Evolutionary conservation across 2,113 vertebrate genomes (phyloP).

Genomic region (Sander vitreus): DNA sequence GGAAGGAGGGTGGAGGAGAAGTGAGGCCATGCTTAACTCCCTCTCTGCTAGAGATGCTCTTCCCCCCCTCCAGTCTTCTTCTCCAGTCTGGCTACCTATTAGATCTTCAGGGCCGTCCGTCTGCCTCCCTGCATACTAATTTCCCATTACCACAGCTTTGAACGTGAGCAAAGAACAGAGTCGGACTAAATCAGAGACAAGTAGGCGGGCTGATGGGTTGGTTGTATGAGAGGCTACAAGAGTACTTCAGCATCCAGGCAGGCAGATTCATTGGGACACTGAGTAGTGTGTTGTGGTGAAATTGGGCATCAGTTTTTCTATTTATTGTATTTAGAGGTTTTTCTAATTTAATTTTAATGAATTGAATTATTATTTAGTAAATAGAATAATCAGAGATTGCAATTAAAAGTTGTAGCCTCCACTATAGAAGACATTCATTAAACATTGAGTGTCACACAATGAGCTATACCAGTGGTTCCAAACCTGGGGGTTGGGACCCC

Average conservation of each 20-base stretch:
- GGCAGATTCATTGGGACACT: neutral
- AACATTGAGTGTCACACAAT: neutral
- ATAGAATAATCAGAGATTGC: neutral
- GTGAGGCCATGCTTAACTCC: slow-evolving; percentile 62
- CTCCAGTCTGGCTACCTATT: slow-evolving; percentile 71
- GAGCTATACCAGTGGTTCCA: neutral
- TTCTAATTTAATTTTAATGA: neutral
- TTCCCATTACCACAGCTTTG: slow-evolving; percentile 67
- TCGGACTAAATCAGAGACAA: slow-evolving; percentile 47
- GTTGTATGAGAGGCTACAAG: slow-evolving; percentile 43
- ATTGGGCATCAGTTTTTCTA: neutral
- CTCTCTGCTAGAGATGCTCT: slow-evolving; percentile 39
- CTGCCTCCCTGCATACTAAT: slow-evolving; percentile 82
- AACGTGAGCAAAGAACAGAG: slow-evolving; percentile 62
- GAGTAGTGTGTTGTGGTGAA: neutral
- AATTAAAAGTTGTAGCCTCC: neutral
- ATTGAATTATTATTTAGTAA: neutral
- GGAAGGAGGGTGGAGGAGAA: slow-evolving; percentile 50
- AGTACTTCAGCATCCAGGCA: slow-evolving; percentile 45
- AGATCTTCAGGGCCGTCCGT: slow-evolving; percentile 70
- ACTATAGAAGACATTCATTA: neutral
- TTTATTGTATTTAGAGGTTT: neutral
- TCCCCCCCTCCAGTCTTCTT: slow-evolving; percentile 44
- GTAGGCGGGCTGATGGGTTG: slow-evolving; percentile 36
- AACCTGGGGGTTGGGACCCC: neutral